Base-by-base conservation (phyloP, 2,113 vertebrate species). In the Corapipo altera region DNA sequence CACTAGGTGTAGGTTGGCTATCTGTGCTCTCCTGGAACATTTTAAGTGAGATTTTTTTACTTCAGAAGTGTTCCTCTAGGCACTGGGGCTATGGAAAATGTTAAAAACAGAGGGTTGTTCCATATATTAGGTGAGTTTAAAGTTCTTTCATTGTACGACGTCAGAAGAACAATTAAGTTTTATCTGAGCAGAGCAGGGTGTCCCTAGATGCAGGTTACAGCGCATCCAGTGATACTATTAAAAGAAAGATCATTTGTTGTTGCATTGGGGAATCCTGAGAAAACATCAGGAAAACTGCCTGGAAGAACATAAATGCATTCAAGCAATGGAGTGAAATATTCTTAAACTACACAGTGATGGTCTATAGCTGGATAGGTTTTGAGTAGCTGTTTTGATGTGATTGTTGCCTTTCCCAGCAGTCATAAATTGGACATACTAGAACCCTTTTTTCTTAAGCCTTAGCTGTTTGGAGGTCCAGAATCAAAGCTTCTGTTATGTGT, bases 131-230 rank as follows among this genome's bases (percentile, higher is more conserved):
- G 48, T 35, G 91, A 75, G 66, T 88, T 94, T 92, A 55, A 94
- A 92, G 75, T 93, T 97, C 65, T 66, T 82, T 94, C 82, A 17
- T 89, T 91, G 72, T 94, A 90, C 3, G 5, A 52, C 94, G 91
- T 95, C 89, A 94, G 86, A 97, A 96, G 90, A 93, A 94, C 94
- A 94, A 96, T 95, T 97, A 97, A 97, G 86, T 94, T 97, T 97
- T 97, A 96, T 97, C 95, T 93, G 93, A 96, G 94, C 90, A 91
- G 90, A 96, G 88, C 93, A 93, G 81, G 33, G 23, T 76, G 94
- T 95, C 97, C 85, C 96, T 90, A 55, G 96, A 66, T 91, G 78
- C 85, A 91, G 91, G 84, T 94, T 96, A 93, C 90, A 91, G 57
- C 0, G 8, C 84, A 95, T 97, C 84, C 75, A 88, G 85, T 93